Conservation (phyloP, 1,140 invertebrate genomes). For the Pseudobourletiella spinata region DNA sequence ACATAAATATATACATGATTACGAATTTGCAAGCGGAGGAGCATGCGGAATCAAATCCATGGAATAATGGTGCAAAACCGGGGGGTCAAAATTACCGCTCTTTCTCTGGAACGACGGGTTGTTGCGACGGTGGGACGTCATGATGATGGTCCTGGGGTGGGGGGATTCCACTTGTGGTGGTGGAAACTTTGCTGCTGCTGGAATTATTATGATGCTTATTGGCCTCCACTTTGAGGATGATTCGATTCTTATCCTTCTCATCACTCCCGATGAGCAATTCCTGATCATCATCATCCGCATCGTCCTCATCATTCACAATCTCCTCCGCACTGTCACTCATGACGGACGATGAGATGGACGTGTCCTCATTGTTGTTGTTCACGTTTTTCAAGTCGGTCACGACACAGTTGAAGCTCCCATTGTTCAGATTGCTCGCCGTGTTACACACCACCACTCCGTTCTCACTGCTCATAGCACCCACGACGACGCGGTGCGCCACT, state of each 20-base stretch:
- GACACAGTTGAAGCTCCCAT: neutral
- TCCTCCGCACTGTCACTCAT: constrained; percentile 35
- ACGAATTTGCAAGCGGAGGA: too few relatives aligned
- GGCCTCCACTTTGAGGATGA: constrained; percentile 27
- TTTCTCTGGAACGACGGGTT: too few relatives aligned
- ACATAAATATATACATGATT: too few relatives aligned
- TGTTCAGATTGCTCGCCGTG: constrained; percentile 4
- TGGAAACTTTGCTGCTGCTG: too few relatives aligned
- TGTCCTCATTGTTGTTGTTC: constrained; percentile 33
- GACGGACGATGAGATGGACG: constrained; percentile 32
- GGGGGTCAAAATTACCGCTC: too few relatives aligned
- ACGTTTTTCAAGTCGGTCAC: constrained; percentile 2
- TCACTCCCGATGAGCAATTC: constrained; percentile 1
- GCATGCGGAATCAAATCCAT: too few relatives aligned
- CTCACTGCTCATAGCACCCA: neutral
- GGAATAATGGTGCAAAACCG: too few relatives aligned
- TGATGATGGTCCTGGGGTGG: too few relatives aligned
- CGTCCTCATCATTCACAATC: constrained; percentile 5
- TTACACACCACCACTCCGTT: constrained; percentile 7
- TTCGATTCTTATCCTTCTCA: constrained; percentile 10
- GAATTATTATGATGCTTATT: constrained; percentile 1
- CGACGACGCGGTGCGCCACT: neutral
- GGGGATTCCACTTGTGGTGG: too few relatives aligned
- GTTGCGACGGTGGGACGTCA: too few relatives aligned
- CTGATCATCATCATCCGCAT: constrained; percentile 14